Base-by-base conservation (phyloP, 2,113 vertebrate genomes). In the Salvator merianae region DNA sequence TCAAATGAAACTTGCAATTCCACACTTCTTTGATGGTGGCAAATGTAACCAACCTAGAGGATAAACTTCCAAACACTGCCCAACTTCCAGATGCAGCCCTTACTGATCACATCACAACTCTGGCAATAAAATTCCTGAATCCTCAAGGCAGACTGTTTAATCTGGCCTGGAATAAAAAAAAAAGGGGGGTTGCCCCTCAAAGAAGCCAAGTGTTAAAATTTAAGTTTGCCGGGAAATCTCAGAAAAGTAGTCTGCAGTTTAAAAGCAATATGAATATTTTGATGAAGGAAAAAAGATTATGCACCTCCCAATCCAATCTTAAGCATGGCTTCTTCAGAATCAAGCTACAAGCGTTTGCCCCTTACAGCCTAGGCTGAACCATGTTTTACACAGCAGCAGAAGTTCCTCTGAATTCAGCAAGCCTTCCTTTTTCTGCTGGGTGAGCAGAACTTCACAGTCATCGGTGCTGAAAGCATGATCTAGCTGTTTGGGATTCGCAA, bases 31-130 rank as follows among this genome's bases (percentile, higher is more conserved):
- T 86, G 80, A 87, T 81, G 70, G 14, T 71, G 86, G 84, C 82
- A 81, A 77, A 88, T 81, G 83, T 50, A 85, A 84, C 75, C 88
- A 89, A 81, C 77, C 76, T 85, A 66, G 83, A 86, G 30, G 90
- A 90, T 8, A 77, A 81, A 88, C 90, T 71, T 16, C 34, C 82
- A 36, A 0, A 0, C 55, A 59, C 18, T 20, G n/a, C n/a, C n/a
- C 55, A 16, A 0, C 0, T 1, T 85, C 13, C 16, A 24, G 34
- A 83, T 53, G 73, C 70, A 62, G 69, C 13, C 0, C 62, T 84
- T 47, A 84, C 72, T 66, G 6, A 22, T 62, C 9, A 47, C 81
- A 77, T 30, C 85, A 47, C 89, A 62, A 30, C 74, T 22, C 76
- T 1, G 16, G 70, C n/a, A 65, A 5, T 22, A 77, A 50, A 86